Evolutionary conservation across 2,797 vertebrate genomes (phyloP), one percentile per base, ranked within the genome.

Genomic region (Sebastes cheni): DNA sequence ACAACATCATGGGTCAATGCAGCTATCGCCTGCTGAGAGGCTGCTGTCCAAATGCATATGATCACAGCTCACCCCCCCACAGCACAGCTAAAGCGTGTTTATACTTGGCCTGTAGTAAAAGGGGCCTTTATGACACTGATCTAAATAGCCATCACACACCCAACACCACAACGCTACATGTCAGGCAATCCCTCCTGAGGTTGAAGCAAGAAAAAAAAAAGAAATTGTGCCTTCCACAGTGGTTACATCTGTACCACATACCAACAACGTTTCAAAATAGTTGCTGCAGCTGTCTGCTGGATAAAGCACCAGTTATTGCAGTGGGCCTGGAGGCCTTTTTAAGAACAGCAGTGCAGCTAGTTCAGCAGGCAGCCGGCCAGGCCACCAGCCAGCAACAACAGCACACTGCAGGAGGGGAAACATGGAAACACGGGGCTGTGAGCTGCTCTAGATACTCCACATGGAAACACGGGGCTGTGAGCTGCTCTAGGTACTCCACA

Each of bases 351-450:
- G 72, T 64, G 75, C 70, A 50, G 79, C 76, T 59, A 36, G 67
- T 81, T 82, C 78, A 84, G 80, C 79, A 75, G 83, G 77, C 77
- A 83, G 79, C 11, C 18, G 72, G 82, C 80, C 79, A 75, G 80
- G 74, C 54, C 81, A 83, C 42, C 78, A 84, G 75, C 72, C 79
- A 77, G 67, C 72, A 32, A 32, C 80, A 72, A 68, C 79, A 69
- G 50, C 61, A 32, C 59, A n/a, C 87, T 81, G 81, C 87, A 84
- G 68, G 81, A 70, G 54, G 74, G 23, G 23, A 55, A 73, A 80
- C 77, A 82, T 54, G 54, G 71, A 65, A 74, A 78, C 77, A 36
- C 34, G 22, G 7, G 27, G 5, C 54, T 20, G 18, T 14, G 75
- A 75, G 77, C 76, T 25, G 67, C 79, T 83, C 59, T 12, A 66